Evolutionary conservation across 2,888 invertebrate genomes (phyloP).

Genomic region (Hypomecis punctinalis): DNA sequence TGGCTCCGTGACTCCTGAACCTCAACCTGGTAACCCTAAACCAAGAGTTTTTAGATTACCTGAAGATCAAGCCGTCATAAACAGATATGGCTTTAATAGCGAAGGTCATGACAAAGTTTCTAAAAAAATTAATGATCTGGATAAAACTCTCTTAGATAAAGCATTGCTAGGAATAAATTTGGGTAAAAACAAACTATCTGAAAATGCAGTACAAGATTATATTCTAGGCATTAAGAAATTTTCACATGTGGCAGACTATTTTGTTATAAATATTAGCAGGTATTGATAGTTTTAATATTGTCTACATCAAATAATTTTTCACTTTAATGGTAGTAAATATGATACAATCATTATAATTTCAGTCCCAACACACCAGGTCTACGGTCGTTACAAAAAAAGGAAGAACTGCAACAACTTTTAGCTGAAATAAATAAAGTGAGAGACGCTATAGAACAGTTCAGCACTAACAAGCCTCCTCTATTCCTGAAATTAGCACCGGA

Average conservation of each 20-base stretch:
- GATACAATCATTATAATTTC: conserved; percentile 43
- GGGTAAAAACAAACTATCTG: conserved; percentile 96
- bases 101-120: conserved; percentile 93
- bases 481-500: conserved; percentile 98
- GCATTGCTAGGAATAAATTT: conserved; percentile 96
- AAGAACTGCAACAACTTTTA: conserved; percentile 89
- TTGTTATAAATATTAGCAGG: conserved; percentile 98
- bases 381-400: conserved; percentile 91
- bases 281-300: conserved; percentile 49
- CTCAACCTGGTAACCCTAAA: conserved; percentile 96
- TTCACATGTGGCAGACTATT: conserved; percentile 94
- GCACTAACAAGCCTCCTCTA: conserved; percentile 88
- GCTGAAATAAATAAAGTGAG: conserved; percentile 86
- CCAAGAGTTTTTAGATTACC: conserved; percentile 96
- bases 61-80: conserved; percentile 95
- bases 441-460: conserved; percentile 66
- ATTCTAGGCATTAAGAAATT: conserved; percentile 93
- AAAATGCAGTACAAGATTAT: conserved; percentile 92
- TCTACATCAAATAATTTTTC: background rate
- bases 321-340: background rate
- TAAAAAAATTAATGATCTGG: conserved; percentile 86
- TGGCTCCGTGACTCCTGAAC: conserved; percentile 97
- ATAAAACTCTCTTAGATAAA: conserved; percentile 78
- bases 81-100: conserved; percentile 96
- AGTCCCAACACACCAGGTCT: conserved; percentile 98